Base-by-base conservation (phyloP, 2,113 vertebrate genomes). In the Cochlearius cochlearius region DNA sequence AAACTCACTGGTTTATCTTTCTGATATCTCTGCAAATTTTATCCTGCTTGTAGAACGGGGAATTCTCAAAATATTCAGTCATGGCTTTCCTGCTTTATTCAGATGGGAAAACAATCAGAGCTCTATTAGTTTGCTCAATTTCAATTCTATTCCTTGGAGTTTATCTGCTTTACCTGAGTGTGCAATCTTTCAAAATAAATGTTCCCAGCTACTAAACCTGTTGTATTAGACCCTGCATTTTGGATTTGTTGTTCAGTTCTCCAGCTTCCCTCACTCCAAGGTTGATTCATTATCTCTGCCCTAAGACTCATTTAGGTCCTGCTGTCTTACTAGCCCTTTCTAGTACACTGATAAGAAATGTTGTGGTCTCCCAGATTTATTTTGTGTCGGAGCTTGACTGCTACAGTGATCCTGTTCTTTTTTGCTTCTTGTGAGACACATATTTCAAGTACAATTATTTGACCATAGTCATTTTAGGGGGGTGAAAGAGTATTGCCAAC, bases 111-210 rank as follows among this genome's bases (percentile, higher is more conserved):
- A 88, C 30, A 97, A 80, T 82, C 67, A 91, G 64, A 94, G 18
- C 7, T 91, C 64, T 79, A 82, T 85, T 90, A 92, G 69, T 94
- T 95, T 92, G 85, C 92, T 96, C 80, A 80, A 74, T 96, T 97
- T 96, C 94, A 94, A 73, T 93, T 97, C 66, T 92, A 5, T 95
- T 94, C 92, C 81, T 95, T 81, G 39, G 69, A 93, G 92, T 94
- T 95, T 95, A 89, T 96, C 79, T 95, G 41, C 39, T 92, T 82
- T 85, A 97, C 55, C 79, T 95, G 79, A 91, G 73, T 36, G 36
- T 63, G 26, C 49, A 82, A 43, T 91, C 76, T 76, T 82, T 62
- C 41, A 91, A 90, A 92, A 87, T 60, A 90, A 73, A 80, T 77
- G 71, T 25, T 95, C 30, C 82, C 60, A 77, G 76, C 79, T 88